These are phyloP conservation scores for Drosophila flavopinicola DNA, from an alignment of 2,888 invertebrate genomes.

Conservation along the genomic window DNA sequence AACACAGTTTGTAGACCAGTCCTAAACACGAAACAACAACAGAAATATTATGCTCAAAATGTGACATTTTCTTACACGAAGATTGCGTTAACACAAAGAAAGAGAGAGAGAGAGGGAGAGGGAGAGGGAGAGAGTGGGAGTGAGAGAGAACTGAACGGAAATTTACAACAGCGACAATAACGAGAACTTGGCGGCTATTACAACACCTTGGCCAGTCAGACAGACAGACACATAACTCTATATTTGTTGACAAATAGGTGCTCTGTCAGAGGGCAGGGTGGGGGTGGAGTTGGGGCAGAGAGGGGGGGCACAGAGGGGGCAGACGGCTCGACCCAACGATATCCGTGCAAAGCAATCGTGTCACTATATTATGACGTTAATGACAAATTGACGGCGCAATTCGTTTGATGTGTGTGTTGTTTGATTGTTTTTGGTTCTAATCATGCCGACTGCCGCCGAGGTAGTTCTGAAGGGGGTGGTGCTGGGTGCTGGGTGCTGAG, in stretches of 20 bases:
- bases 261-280: constrained; percentile 17
- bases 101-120: neutral
- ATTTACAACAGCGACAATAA: constrained; percentile 65
- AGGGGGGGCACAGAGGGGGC: neutral
- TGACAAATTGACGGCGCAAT: constrained; percentile 84
- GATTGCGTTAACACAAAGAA: constrained; percentile 31
- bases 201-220: constrained; percentile 64
- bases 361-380: constrained; percentile 82
- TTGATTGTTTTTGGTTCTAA: constrained; percentile 82
- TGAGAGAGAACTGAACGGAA: constrained; percentile 50
- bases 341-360: constrained; percentile 82
- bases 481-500: constrained; percentile 3
- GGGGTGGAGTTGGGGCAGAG: neutral
- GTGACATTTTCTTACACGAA: constrained; percentile 64
- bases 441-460: constrained; percentile 82
- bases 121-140: neutral
- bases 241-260: constrained; percentile 73
- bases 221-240: constrained; percentile 65
- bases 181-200: constrained; percentile 56
- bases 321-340: constrained; percentile 34
- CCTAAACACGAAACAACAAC: constrained; percentile 24
- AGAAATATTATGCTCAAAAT: constrained; percentile 43
- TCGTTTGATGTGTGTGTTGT: constrained; percentile 82
- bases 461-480: constrained; percentile 51
- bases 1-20: constrained; percentile 39